These are phyloP conservation scores for Nanorana parkeri DNA, from an alignment of 2,113 vertebrate genomes.

Conservation along the genomic window DNA sequence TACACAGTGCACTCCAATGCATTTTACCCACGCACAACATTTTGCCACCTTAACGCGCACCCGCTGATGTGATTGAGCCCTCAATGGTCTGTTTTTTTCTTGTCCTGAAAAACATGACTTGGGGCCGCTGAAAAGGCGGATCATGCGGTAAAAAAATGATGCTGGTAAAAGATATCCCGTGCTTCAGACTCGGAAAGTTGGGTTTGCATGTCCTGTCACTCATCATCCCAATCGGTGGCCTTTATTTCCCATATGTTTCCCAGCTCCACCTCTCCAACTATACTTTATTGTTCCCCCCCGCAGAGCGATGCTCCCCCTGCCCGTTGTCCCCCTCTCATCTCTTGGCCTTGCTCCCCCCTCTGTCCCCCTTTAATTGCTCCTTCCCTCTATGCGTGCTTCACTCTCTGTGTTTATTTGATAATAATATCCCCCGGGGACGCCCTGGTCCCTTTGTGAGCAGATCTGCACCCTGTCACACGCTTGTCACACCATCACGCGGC, in stretches of 20 bases:
- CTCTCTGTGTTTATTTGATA: constrained; percentile 46
- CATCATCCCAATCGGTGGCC: background rate
- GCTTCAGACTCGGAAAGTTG: no score
- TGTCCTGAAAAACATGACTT: no score
- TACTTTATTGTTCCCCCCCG: background rate
- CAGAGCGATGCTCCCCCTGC: background rate
- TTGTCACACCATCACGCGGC: constrained; percentile 48
- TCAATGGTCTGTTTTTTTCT: no score
- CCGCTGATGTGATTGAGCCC: no score
- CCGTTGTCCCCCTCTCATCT: background rate
- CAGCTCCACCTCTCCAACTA: background rate
- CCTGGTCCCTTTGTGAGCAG: constrained; percentile 44
- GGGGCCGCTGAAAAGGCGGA: no score
- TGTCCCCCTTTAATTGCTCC: constrained; percentile 36
- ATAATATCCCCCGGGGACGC: constrained; percentile 37
- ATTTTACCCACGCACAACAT: no score
- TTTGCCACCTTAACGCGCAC: no score
- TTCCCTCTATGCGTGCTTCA: constrained; percentile 59
- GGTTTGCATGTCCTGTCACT: no score
- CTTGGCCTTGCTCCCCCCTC: background rate
- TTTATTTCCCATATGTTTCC: background rate
- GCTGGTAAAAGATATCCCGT: no score
- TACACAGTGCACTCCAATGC: no score
- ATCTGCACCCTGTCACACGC: constrained; percentile 54
- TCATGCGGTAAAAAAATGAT: no score